Evolutionary conservation across 2,113 vertebrate species (phyloP), one percentile per base, ranked within the genome.

Genomic region (Argyrosomus japonicus): DNA sequence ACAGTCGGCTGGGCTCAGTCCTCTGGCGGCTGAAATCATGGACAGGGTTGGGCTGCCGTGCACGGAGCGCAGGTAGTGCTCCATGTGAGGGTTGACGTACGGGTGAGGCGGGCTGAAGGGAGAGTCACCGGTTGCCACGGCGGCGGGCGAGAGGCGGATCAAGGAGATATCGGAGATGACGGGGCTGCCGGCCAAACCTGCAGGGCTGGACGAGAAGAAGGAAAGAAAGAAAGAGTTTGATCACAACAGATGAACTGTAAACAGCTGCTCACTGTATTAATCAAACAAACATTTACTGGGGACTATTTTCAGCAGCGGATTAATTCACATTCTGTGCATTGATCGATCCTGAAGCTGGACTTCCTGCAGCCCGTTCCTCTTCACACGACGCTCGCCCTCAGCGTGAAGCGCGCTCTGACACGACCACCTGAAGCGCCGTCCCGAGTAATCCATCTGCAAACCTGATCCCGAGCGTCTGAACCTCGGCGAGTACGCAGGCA

Each of bases 91-190:
- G 60, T 87, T 94, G 90, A 98, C 85, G 77, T 98, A 99, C 0
- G 96, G 96, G 87, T 98, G 97, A 0, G 97, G 94, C 0, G 96
- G 94, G 71, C 93, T 96, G 94, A 99, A 99, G 21, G 97, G 95
- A 0, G 96, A 95, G 71, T 99, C 97, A 1, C 95, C 85, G 0
- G 96, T 94, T 25, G 95, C 94, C 0, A 95, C 86, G 0, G 96
- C 94, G 50, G 97, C 96, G 0, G 97, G 97, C 10, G 98, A 99
- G 18, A 99, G 95, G 48, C 97, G 96, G 84, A 99, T 97, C 85
- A 99, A 93, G 61, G 98, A 99, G 94, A 99, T 96, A 86, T 99
- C 98, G 0, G 98, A 98, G 94, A 99, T 95, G 87, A 99, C 94
- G 0, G 98, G 97, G 86, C 97, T 97, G 84, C 96, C 95, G 0